Evolutionary conservation across 2,797 vertebrate species (phyloP), one percentile per base, ranked within the genome.

Genomic region (Amphiprion clarkii): DNA sequence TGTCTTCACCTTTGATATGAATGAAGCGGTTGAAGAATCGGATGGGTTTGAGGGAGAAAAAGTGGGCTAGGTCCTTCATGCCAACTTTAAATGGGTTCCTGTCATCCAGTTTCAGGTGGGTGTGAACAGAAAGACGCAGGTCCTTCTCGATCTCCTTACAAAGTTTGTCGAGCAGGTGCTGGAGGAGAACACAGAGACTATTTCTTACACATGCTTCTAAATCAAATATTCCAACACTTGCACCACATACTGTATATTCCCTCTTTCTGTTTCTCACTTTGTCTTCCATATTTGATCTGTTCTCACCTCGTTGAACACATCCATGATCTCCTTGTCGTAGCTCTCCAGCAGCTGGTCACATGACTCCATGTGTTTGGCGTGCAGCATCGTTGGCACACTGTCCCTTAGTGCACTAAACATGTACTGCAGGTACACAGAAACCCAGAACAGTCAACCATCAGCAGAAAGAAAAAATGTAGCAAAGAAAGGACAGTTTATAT

Each of bases 81-180:
- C 98, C 98, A 3, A 98, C 98, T 96, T 95, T 97, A 92, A 99
- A 99, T 16, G 98, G 98, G 90, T 99, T 99, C 87, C 98, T 94
- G 93, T 99, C 98, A 17, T 99, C 98, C 65, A 99, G 92, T 81
- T 99, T 99, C 65, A 99, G 94, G 79, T 99, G 98, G 0, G 97
- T 99, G 87, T 99, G 98, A 59, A 99, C 98, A 17, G 98, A 99
- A 6, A 99, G 96, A 49, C 98, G 96, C 59, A 99, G 91, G 79
- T 99, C 98, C 83, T 99, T 99, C 92, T 99, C 98, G 8, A 99
- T 99, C 93, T 99, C 98, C 88, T 99, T 99, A 92, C 98, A 99
- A 67, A 99, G 94, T 82, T 98, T 99, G 83, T 99, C 97, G 86
- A 99, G 90, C 77, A 99, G 90, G 87, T 98, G 97, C 98, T 99